A percentile compares a stretch with the other conserved stretches of the same genome.
Conservation (phyloP, 2,113 vertebrate species). For the Heterotilapia buettikoferi region DNA sequence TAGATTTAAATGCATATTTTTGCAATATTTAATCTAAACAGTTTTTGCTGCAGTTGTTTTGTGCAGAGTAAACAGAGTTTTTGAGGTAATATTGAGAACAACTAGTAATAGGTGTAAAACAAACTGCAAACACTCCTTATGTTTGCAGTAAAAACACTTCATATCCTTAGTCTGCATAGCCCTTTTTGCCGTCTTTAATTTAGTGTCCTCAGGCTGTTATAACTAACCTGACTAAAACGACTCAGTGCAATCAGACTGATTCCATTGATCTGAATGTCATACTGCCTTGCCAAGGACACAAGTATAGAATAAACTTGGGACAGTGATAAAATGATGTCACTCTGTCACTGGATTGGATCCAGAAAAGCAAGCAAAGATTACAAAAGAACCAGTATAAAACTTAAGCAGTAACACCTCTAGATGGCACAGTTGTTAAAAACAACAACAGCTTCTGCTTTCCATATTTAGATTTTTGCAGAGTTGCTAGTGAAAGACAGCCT, state of each 20-base stretch:
- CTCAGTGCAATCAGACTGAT: not conserved
- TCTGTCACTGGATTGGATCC: not conserved
- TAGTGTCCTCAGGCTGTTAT: not conserved
- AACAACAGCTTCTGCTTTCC: not conserved
- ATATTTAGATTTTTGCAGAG: not conserved
- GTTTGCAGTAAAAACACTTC: not conserved
- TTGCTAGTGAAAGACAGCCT: constrained; percentile 28
- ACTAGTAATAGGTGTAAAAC: not conserved
- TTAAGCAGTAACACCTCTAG: not conserved
- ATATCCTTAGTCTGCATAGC: not conserved
- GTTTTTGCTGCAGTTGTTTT: not conserved
- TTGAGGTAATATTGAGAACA: not conserved
- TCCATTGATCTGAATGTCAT: not conserved
- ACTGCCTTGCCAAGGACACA: not conserved
- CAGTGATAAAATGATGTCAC: not conserved
- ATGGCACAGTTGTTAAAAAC: not conserved
- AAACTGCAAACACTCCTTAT: not conserved
- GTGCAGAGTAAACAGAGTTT: not conserved
- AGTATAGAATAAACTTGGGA: not conserved
- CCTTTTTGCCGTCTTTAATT: not conserved
- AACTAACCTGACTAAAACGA: not conserved
- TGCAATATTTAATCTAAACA: not conserved
- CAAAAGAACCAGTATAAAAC: not conserved
- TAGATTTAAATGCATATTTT: not conserved
- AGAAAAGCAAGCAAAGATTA: not conserved